Conservation (phyloP, 2,888 invertebrate genomes). For the Mamestra brassicae region DNA sequence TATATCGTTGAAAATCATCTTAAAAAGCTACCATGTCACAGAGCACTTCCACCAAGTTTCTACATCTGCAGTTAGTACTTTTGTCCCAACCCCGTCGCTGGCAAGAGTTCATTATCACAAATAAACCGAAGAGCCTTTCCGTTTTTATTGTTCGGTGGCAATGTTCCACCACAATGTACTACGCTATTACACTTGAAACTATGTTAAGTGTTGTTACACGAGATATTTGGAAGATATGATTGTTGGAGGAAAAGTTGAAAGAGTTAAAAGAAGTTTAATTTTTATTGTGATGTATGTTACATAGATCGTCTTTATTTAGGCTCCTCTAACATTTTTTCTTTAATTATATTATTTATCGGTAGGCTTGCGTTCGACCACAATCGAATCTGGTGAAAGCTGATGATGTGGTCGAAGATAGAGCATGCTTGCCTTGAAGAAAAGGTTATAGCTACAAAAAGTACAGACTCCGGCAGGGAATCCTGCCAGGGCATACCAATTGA, state of each 20-base stretch:
- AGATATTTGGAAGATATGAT: constrained; percentile 58
- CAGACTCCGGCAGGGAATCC: too few species aligned
- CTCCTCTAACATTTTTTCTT: too few species aligned
- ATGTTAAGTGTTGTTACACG: constrained; percentile 76
- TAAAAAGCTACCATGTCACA: constrained; percentile 11
- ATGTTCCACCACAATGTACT: constrained; percentile 70
- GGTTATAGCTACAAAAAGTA: too few species aligned
- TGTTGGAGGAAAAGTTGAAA: constrained; percentile 29
- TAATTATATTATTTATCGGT: too few species aligned
- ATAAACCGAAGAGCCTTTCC: constrained; percentile 83
- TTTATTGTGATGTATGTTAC: background rate
- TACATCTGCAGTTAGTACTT: constrained; percentile 59
- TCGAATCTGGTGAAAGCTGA: too few species aligned
- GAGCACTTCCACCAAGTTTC: constrained; percentile 66
- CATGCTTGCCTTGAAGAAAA: too few species aligned
- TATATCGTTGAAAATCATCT: constrained; percentile 9
- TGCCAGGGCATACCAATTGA: too few species aligned
- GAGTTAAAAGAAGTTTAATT: constrained; percentile 16
- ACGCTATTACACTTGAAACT: constrained; percentile 77
- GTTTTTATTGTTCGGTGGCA: constrained; percentile 81
- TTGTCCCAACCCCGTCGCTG: constrained; percentile 71
- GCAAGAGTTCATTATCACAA: constrained; percentile 87
- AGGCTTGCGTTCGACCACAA: too few species aligned
- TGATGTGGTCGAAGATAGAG: too few species aligned
- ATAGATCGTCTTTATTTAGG: background rate